Evolutionary conservation across 2,113 vertebrate species (phyloP), one percentile per base, ranked within the genome.

Genomic region (Ranitomeya variabilis): DNA sequence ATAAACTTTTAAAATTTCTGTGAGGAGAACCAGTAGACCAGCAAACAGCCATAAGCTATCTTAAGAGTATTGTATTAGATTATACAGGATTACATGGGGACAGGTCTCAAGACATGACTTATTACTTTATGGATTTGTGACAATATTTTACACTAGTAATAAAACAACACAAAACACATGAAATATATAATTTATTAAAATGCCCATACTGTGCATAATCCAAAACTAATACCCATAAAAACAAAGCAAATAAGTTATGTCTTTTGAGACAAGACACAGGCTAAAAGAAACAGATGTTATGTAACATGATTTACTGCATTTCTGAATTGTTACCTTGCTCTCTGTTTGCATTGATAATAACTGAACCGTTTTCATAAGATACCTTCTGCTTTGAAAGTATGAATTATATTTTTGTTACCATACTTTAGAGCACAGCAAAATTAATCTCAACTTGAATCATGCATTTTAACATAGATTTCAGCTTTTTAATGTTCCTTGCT

Each of bases 301-400:
- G 80, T 12, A 66, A 83, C 87, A 83, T 88, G 59, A 88, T 83
- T 76, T 88, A 88, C 71, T 37, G 26, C 31, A 82, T 87, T 87
- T 74, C 78, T 59, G 62, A 80, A 73, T 87, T 87, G 1, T 87
- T 71, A 86, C 77, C 55, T 52, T 45, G 55, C 66, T 87, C 15
- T 80, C 80, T 83, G 80, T 88, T 88, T 84, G 78, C 80, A 88
- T n/a, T 88, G 80, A 84, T 88, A 77, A 88, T 83, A 83, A 88
- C 69, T 66, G 54, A 88, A 84, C 64, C 59, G 80, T 88, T 88
- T 51, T 78, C 80, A 77, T 77, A 88, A 88, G 87, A 81, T 71
- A 77, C 87, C 80, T 88, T 88, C 87, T 88, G 87, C 67, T 88
- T 88, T 54, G 45, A 15, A 66, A 77, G 78, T 88, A 83, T 84